Base-by-base conservation (phyloP, 2,113 vertebrate species). In the Syngnathus typhle region DNA sequence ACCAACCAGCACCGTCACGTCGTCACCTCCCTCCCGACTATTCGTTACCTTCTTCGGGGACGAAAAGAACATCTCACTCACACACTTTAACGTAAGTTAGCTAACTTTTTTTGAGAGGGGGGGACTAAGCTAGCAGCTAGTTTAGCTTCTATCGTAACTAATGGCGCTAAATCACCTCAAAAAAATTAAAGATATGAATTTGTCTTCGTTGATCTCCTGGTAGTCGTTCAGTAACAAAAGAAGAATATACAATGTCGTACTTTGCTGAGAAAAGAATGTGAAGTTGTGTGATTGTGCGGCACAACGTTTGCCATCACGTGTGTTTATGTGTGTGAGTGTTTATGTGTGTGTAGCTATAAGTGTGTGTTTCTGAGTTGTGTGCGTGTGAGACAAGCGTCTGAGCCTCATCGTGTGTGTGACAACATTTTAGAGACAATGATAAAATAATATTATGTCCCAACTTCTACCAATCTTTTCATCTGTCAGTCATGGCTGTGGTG, bases 401-500 rank as follows among this genome's bases (percentile, higher is more conserved):
- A 86, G 73, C 37, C 12, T 65, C 46, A 71, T 7, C 1, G 7
- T 1, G 1, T 19, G 19, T n/a, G 19, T 8, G 47, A 49, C 47
- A 19, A 16, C 44, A 46, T 43, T 11, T 47, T 47, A 6, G 13
- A 27, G 7, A 36, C 12, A 36, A 16, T 23, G 9, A 55, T 23
- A 1, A 21, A 27, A 55, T 27, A 54, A 23, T 21, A 54, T 4
- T 23, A 21, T 32, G 12, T 56, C 12, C 11, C 58, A n/a, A n/a
- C 16, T 60, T 18, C 12, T 19, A n/a, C 36, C 12, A 36, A 32
- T 13, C 16, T 60, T 59, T 60, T 38, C 6, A 37, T 8, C 1
- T 77, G 52, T 71, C 74, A 84, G 83, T 68, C 73, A 94, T 93
- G 78, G 80, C 89, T 69, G 90, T 96, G 15, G 71, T 91, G 55